phyloP scores from a whole-genome alignment of 2,113 vertebrate species.

The Xiphias gladius region DNA sequence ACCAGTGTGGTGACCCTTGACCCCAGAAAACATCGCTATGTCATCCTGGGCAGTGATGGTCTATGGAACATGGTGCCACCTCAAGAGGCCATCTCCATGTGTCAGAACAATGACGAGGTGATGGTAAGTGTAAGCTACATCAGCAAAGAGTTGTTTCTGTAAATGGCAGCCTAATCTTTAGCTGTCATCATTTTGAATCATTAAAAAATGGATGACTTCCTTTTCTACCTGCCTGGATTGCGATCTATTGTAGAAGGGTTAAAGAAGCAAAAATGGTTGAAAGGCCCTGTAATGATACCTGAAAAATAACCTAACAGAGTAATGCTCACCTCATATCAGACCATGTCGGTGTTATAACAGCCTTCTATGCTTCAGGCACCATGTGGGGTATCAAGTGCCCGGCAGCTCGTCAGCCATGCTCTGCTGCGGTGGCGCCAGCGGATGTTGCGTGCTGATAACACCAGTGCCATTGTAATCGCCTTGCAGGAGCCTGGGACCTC shows the following conservation, averaged over 20 bases:
- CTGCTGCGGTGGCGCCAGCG: constrained; percentile 94
- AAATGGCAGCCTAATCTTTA: neutral
- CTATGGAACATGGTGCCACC: constrained; percentile 99
- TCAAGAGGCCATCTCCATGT: constrained; percentile 95
- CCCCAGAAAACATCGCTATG: constrained; percentile 92
- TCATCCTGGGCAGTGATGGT: constrained; percentile 94
- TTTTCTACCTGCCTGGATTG: neutral
- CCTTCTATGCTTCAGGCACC: constrained; percentile 84
- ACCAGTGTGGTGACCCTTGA: constrained; percentile 94
- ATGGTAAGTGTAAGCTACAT: constrained; percentile 64
- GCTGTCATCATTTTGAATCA: neutral
- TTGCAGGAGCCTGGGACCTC: constrained; percentile 84
- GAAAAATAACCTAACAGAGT: neutral
- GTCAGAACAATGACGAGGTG: constrained; percentile 92
- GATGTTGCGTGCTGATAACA: constrained; percentile 97
- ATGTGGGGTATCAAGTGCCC: constrained; percentile 89
- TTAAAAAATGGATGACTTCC: too few relatives aligned
- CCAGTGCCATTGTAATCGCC: constrained; percentile 94
- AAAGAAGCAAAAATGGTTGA: neutral
- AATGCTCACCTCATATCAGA: neutral
- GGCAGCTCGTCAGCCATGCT: constrained; percentile 92
- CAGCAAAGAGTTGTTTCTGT: neutral
- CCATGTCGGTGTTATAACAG: neutral
- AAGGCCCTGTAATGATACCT: neutral
- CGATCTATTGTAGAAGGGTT: neutral